These are phyloP conservation scores for Epirrhoe alternata DNA, from an alignment of 2,888 invertebrate genomes.

Conservation along the genomic window DNA sequence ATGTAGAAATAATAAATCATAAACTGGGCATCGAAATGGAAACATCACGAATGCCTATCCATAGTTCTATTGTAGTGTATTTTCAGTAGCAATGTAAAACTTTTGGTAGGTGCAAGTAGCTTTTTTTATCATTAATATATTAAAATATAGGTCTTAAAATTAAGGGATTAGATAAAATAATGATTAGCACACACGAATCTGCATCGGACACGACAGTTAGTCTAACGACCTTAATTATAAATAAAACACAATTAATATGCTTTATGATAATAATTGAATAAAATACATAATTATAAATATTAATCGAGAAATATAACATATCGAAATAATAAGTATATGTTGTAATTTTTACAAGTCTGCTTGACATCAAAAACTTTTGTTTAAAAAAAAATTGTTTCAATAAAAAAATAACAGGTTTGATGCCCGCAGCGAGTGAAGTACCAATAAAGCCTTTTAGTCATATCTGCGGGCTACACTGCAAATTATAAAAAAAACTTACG, in stretches of 20 bases:
- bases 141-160: conserved; percentile 14
- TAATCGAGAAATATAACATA: neutral
- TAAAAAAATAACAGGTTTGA: neutral
- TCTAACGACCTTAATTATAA: conserved; percentile 51
- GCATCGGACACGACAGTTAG: conserved; percentile 67
- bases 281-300: conserved; percentile 30
- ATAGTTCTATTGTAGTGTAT: no score
- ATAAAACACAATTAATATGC: conserved; percentile 26
- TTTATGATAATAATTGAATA: conserved; percentile 18
- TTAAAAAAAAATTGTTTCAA: neutral
- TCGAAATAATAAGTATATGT: neutral
- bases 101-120: neutral
- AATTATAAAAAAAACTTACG: neutral
- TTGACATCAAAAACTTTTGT: neutral
- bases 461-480: conserved; percentile 20
- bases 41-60: no score
- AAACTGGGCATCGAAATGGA: no score
- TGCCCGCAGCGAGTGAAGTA: neutral
- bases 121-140: neutral
- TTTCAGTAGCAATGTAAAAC: neutral
- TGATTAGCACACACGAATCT: conserved; percentile 58
- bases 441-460: conserved; percentile 8
- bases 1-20: no score
- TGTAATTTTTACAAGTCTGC: neutral
- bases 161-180: no score